Evolutionary conservation across 2,797 vertebrate species (phyloP).

Genomic region (Phalloptychus januarius): DNA sequence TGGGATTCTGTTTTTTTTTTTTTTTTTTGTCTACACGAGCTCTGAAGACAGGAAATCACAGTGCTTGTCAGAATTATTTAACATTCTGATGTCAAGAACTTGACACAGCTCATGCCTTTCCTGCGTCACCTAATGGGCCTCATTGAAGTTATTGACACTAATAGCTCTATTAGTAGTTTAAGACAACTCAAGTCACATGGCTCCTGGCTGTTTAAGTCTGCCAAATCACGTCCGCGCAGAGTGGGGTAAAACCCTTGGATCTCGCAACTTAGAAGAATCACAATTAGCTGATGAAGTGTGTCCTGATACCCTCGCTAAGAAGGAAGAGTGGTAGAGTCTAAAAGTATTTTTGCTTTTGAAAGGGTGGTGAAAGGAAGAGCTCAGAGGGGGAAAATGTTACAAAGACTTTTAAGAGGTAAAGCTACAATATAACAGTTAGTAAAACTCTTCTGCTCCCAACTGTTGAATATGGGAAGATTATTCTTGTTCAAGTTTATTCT

Average conservation of each 20-base stretch:
- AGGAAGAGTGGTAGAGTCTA: neutral
- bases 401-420: neutral
- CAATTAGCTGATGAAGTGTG: neutral
- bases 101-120: conserved; percentile 46
- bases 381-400: neutral
- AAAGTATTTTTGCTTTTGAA: neutral
- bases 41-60: conserved; percentile 27
- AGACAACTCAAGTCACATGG: neutral
- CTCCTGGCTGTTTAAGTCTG: neutral
- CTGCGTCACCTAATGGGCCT: conserved; percentile 55
- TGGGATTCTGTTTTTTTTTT: conserved; percentile 7
- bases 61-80: conserved; percentile 60
- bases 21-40: conserved; percentile 13
- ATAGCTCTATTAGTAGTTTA: neutral
- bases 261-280: neutral
- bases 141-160: neutral
- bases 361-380: neutral
- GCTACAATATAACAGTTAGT: neutral
- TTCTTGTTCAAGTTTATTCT: too few relatives aligned
- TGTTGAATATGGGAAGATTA: neutral
- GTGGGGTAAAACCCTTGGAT: neutral
- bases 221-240: too few relatives aligned
- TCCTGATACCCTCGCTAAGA: neutral
- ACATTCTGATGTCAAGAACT: conserved; percentile 64
- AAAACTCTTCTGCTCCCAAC: neutral